phyloP scores from a whole-genome alignment of 2,113 vertebrate genomes.

The Jacana jacana region DNA sequence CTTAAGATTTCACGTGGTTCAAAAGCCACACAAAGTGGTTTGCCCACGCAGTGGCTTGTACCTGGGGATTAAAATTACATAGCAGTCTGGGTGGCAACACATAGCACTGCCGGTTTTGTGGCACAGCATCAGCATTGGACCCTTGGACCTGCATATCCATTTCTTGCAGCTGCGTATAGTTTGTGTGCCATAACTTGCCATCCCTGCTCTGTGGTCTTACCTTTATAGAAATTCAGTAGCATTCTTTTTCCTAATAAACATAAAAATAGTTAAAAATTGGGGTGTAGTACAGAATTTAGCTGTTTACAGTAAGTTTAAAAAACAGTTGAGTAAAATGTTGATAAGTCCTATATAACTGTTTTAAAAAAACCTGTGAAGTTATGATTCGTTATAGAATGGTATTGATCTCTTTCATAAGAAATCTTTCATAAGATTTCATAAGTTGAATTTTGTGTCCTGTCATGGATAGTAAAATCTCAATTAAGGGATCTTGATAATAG shows the following conservation, averaged over 20 bases:
- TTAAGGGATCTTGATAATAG: not conserved
- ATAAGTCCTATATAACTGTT: not conserved
- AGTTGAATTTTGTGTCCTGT: not conserved
- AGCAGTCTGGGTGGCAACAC: not conserved
- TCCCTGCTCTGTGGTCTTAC: not conserved
- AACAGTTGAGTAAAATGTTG: not conserved
- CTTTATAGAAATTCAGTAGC: not conserved
- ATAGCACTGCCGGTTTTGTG: not conserved
- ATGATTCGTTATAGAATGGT: not conserved
- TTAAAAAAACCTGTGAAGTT: not conserved
- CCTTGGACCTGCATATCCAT: not conserved
- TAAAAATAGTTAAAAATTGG: not conserved
- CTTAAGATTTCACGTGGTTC: not conserved
- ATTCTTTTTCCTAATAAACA: not conserved
- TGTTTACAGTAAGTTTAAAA: not conserved
- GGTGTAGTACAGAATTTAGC: not conserved
- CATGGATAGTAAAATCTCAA: not conserved
- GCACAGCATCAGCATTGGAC: not conserved
- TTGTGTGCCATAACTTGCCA: not conserved
- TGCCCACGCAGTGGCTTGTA: not conserved
- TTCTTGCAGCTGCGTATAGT: not conserved
- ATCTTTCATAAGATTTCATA: too few relatives aligned
- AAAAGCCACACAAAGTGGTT: not conserved
- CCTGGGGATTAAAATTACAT: not conserved
- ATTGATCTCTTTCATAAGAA: not conserved